Percentiles rank a stretch among this genome's conserved stretches.
Conservation (phyloP, 2,888 invertebrate species). For the Trissolcus brochymenae region DNA sequence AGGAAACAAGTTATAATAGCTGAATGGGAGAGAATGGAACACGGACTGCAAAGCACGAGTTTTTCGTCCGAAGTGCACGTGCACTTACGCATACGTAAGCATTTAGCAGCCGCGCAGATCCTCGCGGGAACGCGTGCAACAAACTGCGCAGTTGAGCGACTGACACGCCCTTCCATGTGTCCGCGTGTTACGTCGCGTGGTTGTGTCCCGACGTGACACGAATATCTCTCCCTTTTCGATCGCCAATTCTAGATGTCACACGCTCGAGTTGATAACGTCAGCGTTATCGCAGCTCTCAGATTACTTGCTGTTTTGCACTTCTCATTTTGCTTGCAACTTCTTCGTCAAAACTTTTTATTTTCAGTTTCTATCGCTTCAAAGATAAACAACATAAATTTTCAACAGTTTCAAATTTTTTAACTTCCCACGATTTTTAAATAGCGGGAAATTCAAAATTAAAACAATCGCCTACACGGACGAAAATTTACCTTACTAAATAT, state of each 20-base stretch:
- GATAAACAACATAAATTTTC: too few species aligned
- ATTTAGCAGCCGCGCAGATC: slow-evolving; percentile 15
- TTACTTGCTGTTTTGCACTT: neutral
- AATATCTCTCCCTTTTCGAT: slow-evolving; percentile 15
- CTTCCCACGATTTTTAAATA: too few species aligned
- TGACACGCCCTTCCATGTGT: slow-evolving; percentile 74
- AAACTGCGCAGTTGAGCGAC: slow-evolving; percentile 74
- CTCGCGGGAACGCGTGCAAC: slow-evolving; percentile 71
- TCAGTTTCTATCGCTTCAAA: too few species aligned
- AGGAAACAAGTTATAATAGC: neutral
- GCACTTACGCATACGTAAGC: slow-evolving; percentile 44
- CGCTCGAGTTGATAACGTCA: slow-evolving; percentile 13
- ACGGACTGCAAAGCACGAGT: neutral
- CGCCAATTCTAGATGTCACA: slow-evolving; percentile 21
- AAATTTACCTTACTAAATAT: too few species aligned
- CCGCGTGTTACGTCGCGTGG: slow-evolving; percentile 69
- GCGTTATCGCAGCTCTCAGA: neutral
- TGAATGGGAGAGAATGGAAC: neutral
- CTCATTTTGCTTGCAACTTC: too few species aligned
- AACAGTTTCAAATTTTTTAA: too few species aligned
- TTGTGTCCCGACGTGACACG: slow-evolving; percentile 39
- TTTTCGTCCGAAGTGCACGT: slow-evolving; percentile 27
- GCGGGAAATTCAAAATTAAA: too few species aligned
- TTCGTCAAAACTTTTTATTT: too few species aligned
- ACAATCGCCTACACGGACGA: too few species aligned